Evolutionary conservation across 2,797 vertebrate species (phyloP).

Genomic region (Huso huso): DNA sequence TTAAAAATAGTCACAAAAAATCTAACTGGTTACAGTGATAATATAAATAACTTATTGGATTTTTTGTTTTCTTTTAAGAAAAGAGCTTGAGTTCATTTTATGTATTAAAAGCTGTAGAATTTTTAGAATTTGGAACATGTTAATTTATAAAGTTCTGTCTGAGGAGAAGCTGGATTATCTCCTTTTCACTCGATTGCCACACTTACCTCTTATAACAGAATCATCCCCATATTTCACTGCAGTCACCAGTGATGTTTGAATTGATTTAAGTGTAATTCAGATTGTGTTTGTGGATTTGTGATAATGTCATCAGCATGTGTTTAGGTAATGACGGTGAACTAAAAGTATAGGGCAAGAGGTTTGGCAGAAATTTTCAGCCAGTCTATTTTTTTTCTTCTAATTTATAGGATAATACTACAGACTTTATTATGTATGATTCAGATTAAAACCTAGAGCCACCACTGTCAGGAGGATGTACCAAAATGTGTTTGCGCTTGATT

Average conservation of each 20-base stretch:
- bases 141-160: constrained; percentile 65
- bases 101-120: constrained; percentile 56
- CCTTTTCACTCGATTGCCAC: constrained; percentile 40
- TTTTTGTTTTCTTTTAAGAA: constrained; percentile 40
- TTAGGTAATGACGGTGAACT: background rate
- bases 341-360: too few relatives aligned
- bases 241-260: background rate
- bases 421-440: too few relatives aligned
- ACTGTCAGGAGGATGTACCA: too few relatives aligned
- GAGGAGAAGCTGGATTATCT: constrained; percentile 68
- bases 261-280: constrained; percentile 25
- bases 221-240: background rate
- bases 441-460: too few relatives aligned
- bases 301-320: constrained; percentile 12
- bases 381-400: too few relatives aligned
- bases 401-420: too few relatives aligned
- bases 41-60: constrained; percentile 78
- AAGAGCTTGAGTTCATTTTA: constrained; percentile 52
- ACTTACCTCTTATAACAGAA: constrained; percentile 23
- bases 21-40: constrained; percentile 75
- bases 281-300: constrained; percentile 39
- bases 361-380: too few relatives aligned
- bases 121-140: constrained; percentile 43
- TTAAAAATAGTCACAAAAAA: constrained; percentile 57
- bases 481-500: too few relatives aligned